Conservation (phyloP, 1,140 invertebrate genomes). For the Charaxes varanes region DNA sequence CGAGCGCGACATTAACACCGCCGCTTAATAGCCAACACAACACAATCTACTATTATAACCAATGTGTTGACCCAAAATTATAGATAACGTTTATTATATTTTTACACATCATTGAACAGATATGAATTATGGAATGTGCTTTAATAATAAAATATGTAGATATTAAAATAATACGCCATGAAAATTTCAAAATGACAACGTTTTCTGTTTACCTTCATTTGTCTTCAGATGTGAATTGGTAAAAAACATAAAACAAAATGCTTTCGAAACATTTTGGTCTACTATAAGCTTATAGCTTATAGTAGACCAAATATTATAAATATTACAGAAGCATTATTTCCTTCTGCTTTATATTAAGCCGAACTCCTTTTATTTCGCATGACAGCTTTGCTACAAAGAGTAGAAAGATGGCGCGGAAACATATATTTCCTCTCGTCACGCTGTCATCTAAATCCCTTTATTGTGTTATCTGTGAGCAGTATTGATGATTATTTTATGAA, state of each 20-base stretch:
- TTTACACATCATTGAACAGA: no score
- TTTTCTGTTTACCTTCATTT: neutral
- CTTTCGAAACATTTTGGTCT: neutral
- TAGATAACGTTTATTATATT: no score
- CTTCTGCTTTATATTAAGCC: no score
- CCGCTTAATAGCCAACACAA: no score
- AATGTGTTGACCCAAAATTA: no score
- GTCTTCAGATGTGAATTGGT: neutral
- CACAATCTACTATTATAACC: no score
- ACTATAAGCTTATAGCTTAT: neutral
- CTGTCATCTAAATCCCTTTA: constrained; percentile 7
- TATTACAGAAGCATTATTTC: no score
- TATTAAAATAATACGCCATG: no score
- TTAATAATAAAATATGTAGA: no score
- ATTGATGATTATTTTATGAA: constrained; percentile 10
- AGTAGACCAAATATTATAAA: neutral
- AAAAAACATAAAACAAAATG: neutral
- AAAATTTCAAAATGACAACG: no score
- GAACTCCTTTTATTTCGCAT: constrained; percentile 5
- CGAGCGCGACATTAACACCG: constrained; percentile 19
- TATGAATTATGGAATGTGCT: no score
- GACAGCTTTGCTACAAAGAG: neutral
- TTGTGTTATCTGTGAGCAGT: constrained; percentile 1
- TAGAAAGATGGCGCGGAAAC: neutral
- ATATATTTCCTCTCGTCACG: constrained; percentile 5